phyloP scores from a whole-genome alignment of 1,140 invertebrate species.

The Megalopta genalis region DNA sequence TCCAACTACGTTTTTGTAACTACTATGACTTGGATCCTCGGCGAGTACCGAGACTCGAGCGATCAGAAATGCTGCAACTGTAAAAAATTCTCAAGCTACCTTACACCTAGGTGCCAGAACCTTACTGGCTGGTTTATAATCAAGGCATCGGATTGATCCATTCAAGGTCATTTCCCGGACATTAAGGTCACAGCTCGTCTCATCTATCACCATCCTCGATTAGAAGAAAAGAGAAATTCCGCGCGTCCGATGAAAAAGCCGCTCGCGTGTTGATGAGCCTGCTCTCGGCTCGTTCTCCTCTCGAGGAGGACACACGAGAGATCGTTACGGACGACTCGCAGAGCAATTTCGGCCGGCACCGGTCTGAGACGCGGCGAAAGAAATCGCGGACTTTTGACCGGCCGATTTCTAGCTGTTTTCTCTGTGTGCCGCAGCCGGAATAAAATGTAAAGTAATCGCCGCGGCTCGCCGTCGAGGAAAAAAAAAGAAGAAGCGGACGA shows the following conservation, averaged over 20 bases:
- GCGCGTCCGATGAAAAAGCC: neutral
- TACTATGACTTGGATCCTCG: too few species aligned
- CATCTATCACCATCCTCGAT: neutral
- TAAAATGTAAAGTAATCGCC: slow-evolving; percentile 54
- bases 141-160: neutral
- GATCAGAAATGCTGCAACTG: too few species aligned
- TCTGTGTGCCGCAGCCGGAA: neutral
- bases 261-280: neutral
- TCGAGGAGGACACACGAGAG: slow-evolving; percentile 22
- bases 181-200: neutral
- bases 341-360: slow-evolving; percentile 35
- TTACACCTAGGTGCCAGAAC: too few species aligned
- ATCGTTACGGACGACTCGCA: slow-evolving; percentile 19
- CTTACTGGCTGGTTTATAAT: too few species aligned
- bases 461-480: neutral
- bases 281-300: neutral
- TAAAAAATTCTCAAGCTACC: too few species aligned
- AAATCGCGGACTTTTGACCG: slow-evolving; percentile 43
- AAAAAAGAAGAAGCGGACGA: slow-evolving; percentile 8
- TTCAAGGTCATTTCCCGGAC: neutral
- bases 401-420: slow-evolving; percentile 57
- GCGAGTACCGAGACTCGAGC: too few species aligned
- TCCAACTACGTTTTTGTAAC: too few species aligned
- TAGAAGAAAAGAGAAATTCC: slow-evolving; percentile 5
- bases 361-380: slow-evolving; percentile 34